These are phyloP conservation scores for Panopea generosa DNA, from an alignment of 2,888 invertebrate genomes.

Conservation along the genomic window DNA sequence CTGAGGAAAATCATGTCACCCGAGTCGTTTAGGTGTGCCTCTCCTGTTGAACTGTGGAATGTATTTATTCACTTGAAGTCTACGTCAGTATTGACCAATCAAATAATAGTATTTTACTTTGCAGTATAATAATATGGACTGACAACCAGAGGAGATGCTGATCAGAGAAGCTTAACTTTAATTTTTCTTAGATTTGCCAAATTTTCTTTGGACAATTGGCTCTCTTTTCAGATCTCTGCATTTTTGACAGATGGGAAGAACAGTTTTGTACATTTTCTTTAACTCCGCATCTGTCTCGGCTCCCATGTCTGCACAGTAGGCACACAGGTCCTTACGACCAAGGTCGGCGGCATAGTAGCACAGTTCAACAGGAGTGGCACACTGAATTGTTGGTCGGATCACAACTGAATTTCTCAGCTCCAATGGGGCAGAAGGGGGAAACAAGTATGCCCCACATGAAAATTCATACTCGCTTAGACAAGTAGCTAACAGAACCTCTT, in stretches of 20 bases:
- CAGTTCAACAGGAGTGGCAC: conserved; percentile 8
- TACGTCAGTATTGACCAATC: too few relatives aligned
- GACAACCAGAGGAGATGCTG: too few relatives aligned
- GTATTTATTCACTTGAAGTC: too few relatives aligned
- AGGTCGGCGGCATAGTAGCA: conserved; percentile 13
- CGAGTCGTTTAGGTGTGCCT: too few relatives aligned
- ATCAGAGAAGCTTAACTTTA: too few relatives aligned
- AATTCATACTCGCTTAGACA: conserved; percentile 19
- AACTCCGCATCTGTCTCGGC: too few relatives aligned
- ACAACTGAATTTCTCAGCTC: conserved; percentile 5
- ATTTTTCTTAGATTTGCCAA: too few relatives aligned
- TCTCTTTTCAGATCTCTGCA: not conserved
- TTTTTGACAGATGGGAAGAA: conserved; percentile 4
- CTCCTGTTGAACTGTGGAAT: too few relatives aligned
- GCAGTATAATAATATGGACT: too few relatives aligned
- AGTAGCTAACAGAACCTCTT: conserved; percentile 1
- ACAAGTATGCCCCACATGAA: conserved; percentile 12
- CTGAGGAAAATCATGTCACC: too few relatives aligned
- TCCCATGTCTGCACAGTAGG: conserved; percentile 6
- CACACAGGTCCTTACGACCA: conserved; percentile 19
- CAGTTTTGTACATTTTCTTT: conserved; percentile 13
- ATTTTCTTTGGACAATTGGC: not conserved
- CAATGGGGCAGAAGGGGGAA: not conserved
- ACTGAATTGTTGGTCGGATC: not conserved
- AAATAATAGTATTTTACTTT: too few relatives aligned